These are phyloP conservation scores for Vollenhovia emeryi DNA, from an alignment of 1,140 invertebrate genomes.

Conservation along the genomic window DNA sequence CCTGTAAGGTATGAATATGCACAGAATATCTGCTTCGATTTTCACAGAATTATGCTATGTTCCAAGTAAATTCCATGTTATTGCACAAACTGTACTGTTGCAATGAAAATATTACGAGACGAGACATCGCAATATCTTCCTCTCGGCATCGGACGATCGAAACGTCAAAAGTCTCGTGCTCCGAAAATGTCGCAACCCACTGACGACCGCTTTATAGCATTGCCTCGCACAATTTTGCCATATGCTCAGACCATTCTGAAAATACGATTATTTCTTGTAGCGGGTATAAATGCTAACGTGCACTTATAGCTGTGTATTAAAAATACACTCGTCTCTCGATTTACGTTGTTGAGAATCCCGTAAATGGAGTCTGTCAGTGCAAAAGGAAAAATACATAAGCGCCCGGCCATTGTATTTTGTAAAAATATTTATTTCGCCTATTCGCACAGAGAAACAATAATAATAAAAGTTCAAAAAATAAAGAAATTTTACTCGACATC, in stretches of 20 bases:
- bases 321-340: too few species aligned
- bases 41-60: not conserved
- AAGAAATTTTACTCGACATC: too few species aligned
- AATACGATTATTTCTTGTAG: not conserved
- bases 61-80: constrained; percentile 13
- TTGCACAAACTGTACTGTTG: constrained; percentile 16
- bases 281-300: not conserved
- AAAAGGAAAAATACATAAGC: too few species aligned
- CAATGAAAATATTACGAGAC: constrained; percentile 48
- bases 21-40: not conserved
- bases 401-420: too few species aligned
- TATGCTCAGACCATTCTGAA: not conserved
- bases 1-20: not conserved
- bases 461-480: too few species aligned
- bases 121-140: constrained; percentile 30
- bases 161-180: constrained; percentile 23
- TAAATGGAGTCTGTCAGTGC: too few species aligned
- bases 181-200: constrained; percentile 6
- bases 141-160: constrained; percentile 16
- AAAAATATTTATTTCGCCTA: too few species aligned
- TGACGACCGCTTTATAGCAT: constrained; percentile 25
- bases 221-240: not conserved
- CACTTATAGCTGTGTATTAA: not conserved
- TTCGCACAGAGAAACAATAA: too few species aligned
- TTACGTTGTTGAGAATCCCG: too few species aligned